Base-by-base conservation (phyloP, 1,140 invertebrate genomes). In the Anagrus nilaparvatae region DNA sequence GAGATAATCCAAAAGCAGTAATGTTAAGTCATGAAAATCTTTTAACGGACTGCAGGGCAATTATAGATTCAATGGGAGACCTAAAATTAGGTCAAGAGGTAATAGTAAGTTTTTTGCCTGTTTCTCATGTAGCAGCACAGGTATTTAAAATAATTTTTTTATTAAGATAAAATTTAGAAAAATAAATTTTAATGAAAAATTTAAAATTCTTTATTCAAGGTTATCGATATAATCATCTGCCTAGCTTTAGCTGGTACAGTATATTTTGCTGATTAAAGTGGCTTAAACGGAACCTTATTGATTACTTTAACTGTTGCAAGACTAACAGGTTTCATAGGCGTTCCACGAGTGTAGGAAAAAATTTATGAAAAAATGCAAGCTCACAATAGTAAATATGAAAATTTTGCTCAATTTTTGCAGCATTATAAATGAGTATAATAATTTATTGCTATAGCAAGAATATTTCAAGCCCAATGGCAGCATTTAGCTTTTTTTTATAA, bases 291-390 rank as follows among this genome's bases (percentile, higher is more conserved):
- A 18, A 78, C 75, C 23, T 62, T 96, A 20, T 61, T 83, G 0
- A 73, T 81, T 5, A 91, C 86, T 0, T 63, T 94, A 27, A 66
- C 71, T 42, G 78, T 82, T 62, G 83, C 84, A 1, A 63, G 75
- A 41, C 91, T 91, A 9, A 93, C 90, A 0, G 67, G 75, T 24
- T 85, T 95, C 54, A 61, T 95, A 18, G 90, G 79, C 4, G 90
- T 95, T 1, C 90, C 92, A 0, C 71, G 92, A 49, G 84, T 96
- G 1, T 95, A 83, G 78, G 91, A 96, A 61, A 96, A 96, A 59
- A 89, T 93, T 56, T 75, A 86, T 51, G 90, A 94, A 56, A 89
- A 82, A 55, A 83, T 95, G 72, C 72, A 78, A 54, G 67, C 74
- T n/a, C n/a, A n/a, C n/a, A n/a, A n/a, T n/a, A n/a, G n/a, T n/a